Conservation (phyloP, 2,113 vertebrate genomes). For the Archilochus colubris region DNA sequence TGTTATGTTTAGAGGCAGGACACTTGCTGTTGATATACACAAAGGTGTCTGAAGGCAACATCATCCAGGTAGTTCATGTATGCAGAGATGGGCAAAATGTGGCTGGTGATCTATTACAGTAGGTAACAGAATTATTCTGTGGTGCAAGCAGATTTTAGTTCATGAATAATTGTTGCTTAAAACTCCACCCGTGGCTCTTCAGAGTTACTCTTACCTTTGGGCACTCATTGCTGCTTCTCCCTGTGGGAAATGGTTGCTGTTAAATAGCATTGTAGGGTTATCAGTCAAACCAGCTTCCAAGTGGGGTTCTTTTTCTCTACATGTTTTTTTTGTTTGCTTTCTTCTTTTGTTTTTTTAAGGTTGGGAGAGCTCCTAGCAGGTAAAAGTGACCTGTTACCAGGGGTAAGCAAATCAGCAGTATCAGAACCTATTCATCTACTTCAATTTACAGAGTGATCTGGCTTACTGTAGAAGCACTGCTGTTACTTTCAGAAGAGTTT, state of each 20-base stretch:
- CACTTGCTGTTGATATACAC: neutral
- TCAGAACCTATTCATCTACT: neutral
- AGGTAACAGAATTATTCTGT: neutral
- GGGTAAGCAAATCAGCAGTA: neutral
- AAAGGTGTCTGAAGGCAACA: neutral
- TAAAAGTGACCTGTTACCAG: neutral
- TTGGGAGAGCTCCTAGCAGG: neutral
- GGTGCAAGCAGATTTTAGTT: neutral
- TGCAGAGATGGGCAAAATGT: neutral
- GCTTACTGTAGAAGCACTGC: neutral
- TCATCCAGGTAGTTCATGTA: neutral
- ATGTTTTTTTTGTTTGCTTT: neutral
- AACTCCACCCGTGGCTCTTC: constrained; percentile 15
- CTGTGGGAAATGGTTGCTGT: neutral
- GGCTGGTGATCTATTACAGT: neutral
- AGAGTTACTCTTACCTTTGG: constrained; percentile 20
- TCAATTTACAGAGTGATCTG: neutral
- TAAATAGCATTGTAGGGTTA: neutral
- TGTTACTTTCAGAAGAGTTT: neutral
- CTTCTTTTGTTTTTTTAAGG: neutral
- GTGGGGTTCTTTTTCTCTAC: neutral
- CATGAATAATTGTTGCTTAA: neutral
- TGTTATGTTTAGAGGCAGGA: neutral
- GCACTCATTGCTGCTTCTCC: neutral
- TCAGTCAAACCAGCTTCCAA: constrained; percentile 24